Evolutionary conservation across 2,888 invertebrate genomes (phyloP).

Genomic region (Caenorhabditis afra): DNA sequence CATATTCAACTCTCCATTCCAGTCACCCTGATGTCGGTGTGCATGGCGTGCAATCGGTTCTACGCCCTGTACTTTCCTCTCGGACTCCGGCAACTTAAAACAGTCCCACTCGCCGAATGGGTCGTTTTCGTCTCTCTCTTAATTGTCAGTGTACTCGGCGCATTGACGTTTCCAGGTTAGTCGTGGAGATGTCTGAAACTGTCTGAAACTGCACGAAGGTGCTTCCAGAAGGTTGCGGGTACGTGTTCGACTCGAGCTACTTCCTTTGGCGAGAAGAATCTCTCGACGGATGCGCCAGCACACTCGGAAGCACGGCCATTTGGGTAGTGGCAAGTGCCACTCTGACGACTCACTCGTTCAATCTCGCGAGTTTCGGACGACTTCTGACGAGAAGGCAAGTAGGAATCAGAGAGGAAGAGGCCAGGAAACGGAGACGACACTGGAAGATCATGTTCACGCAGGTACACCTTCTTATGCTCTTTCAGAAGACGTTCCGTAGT

Average conservation of each 20-base stretch:
- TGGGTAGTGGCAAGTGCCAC: neutral
- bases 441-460: constrained; percentile 1
- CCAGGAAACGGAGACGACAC: neutral
- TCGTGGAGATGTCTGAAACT: too few relatives aligned
- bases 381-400: neutral
- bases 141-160: neutral
- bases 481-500: too few relatives aligned
- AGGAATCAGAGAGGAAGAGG: neutral
- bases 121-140: neutral
- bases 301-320: neutral
- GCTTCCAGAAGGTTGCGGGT: neutral
- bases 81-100: neutral
- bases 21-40: neutral
- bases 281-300: neutral
- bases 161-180: neutral
- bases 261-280: neutral
- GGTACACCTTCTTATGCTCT: too few relatives aligned
- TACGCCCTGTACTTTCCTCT: constrained; percentile 4
- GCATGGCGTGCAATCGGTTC: constrained; percentile 1
- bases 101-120: too few relatives aligned
- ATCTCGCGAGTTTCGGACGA: neutral
- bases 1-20: neutral
- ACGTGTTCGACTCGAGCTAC: constrained; percentile 1
- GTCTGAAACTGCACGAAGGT: neutral
- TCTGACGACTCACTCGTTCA: neutral